Percentiles rank a stretch among this genome's conserved stretches.
Conservation (phyloP, 2,113 vertebrate genomes). For the Amazona vittata region DNA sequence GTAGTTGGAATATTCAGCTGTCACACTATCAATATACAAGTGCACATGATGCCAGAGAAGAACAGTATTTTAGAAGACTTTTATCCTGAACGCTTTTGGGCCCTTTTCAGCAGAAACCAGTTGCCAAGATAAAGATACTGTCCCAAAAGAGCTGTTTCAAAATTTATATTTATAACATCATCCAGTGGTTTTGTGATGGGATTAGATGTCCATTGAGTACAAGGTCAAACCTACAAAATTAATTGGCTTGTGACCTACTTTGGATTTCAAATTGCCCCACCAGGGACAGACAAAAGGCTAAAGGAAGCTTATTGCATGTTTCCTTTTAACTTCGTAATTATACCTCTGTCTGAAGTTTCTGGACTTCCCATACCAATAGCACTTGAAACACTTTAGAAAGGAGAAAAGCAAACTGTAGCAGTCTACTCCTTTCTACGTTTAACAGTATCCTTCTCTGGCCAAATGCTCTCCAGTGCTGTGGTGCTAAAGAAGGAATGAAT, state of each 20-base stretch:
- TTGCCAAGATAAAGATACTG: conserved; percentile 58
- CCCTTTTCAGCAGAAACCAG: neutral
- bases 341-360: neutral
- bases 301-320: neutral
- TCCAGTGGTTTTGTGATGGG: conserved; percentile 67
- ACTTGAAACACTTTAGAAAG: neutral
- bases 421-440: neutral
- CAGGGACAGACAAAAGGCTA: neutral
- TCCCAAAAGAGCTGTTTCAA: conserved; percentile 63
- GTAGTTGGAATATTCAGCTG: neutral
- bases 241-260: conserved; percentile 35
- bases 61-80: neutral
- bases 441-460: neutral
- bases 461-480: neutral
- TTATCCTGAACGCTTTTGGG: neutral
- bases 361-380: neutral
- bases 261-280: neutral
- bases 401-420: neutral
- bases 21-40: neutral
- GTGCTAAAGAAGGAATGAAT: neutral
- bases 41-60: neutral
- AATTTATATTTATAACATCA: conserved; percentile 56
- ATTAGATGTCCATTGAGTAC: conserved; percentile 62
- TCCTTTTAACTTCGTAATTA: neutral
- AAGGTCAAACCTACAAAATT: conserved; percentile 49